Evolutionary conservation across 1,140 invertebrate genomes (phyloP).

Genomic region (Dolichoris vasculosae): DNA sequence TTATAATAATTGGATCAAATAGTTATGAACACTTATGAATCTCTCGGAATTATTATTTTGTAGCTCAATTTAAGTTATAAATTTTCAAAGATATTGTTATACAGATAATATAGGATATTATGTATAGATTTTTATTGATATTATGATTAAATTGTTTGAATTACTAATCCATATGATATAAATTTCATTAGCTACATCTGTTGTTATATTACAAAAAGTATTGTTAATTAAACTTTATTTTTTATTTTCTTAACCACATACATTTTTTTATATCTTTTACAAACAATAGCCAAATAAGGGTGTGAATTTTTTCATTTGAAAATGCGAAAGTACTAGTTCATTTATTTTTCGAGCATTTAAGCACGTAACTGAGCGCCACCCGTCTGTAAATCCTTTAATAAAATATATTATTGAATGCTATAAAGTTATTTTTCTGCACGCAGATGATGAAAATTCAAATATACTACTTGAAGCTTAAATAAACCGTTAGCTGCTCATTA

Average conservation of each 20-base stretch:
- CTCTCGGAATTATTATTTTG: too few relatives aligned
- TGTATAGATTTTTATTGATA: background rate
- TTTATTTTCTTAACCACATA: background rate
- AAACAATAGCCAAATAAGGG: background rate
- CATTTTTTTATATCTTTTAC: background rate
- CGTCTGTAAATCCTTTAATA: slow-evolving; percentile 29
- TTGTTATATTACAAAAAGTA: background rate
- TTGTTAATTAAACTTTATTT: background rate
- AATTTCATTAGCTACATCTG: too few relatives aligned
- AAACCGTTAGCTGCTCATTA: background rate
- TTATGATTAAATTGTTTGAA: background rate
- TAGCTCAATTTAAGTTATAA: too few relatives aligned
- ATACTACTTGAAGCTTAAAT: background rate
- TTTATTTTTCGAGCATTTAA: slow-evolving; percentile 17
- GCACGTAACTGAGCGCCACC: background rate
- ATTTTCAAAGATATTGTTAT: too few relatives aligned
- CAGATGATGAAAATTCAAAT: slow-evolving; percentile 20
- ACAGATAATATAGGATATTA: background rate
- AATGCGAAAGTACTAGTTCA: background rate
- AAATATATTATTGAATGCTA: slow-evolving; percentile 39
- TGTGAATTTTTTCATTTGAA: background rate
- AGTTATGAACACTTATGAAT: background rate
- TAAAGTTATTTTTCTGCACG: slow-evolving; percentile 18
- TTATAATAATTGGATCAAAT: background rate
- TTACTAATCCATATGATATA: too few relatives aligned